phyloP scores from a whole-genome alignment of 2,888 invertebrate species.

The Rotaria magnacalcarata region DNA sequence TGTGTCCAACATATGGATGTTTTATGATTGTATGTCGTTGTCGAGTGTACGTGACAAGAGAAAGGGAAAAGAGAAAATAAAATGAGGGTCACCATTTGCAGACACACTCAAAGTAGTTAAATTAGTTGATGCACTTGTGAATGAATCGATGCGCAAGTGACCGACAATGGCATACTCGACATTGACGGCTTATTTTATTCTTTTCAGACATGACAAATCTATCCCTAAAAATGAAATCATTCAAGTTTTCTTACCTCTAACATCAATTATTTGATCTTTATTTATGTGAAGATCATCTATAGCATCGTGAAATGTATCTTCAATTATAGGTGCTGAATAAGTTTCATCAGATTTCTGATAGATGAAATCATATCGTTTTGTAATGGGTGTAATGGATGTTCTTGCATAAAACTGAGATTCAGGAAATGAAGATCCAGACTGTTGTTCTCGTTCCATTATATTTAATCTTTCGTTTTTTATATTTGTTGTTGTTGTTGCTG shows the following conservation, averaged over 20 bases:
- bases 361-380: background rate
- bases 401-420: background rate
- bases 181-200: background rate
- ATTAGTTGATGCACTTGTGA: background rate
- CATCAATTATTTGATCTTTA: background rate
- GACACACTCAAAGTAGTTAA: constrained; percentile 16
- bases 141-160: background rate
- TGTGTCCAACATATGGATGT: constrained; percentile 3
- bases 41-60: background rate
- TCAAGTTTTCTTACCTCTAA: background rate
- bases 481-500: background rate
- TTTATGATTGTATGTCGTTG: background rate
- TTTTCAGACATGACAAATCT: background rate
- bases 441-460: background rate
- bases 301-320: background rate
- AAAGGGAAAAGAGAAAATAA: background rate
- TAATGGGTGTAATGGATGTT: background rate
- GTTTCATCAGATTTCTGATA: background rate
- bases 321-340: background rate
- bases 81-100: constrained; percentile 8
- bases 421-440: background rate
- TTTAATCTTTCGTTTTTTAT: background rate
- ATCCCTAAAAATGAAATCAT: background rate
- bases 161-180: background rate
- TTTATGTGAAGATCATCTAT: background rate